Evolutionary conservation across 1,140 invertebrate genomes (phyloP), one percentile per base, ranked within the genome.

Genomic region (Eueides isabella): DNA sequence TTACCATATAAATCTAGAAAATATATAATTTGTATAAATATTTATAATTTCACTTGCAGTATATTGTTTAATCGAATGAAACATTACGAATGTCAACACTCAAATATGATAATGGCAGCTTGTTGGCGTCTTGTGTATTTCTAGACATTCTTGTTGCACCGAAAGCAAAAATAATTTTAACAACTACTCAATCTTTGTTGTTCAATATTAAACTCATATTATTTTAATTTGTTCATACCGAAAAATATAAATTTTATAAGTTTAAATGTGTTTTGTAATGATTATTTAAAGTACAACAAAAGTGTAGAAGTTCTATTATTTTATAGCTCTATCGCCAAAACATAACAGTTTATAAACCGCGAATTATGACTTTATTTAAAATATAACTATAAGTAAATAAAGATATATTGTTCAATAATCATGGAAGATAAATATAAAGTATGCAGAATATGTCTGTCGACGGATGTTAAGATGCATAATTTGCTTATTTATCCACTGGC

Each of bases 71-170:
- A 55, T 67, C n/a, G n/a, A 67, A 67, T 19, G 23, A 29, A 71
- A 44, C 35, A 38, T 71, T 65, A 61, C 41, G 31, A 67, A 30
- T 71, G 68, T 76, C 73, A 75, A 67, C 66, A 78, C 29, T 71
- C 19, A 26, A 55, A 55, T 26, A 55, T 55, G 48, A 78, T 70
- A 75, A 78, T 78, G 77, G 77, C 70, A 65, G 69, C 41, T 75
- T 62, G 82, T 35, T 85, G 79, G 87, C 88, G 87, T 91, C 85
- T 88, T 88, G 82, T 83, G 79, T 84, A 87, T 66, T 84, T 83
- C 67, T 88, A 89, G 88, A 90, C 88, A 86, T 85, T 86, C 86
- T 89, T 80, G 28, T 61, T 73, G 30, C 65, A 79, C 82, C 78
- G 83, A 80, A 72, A 67, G 30, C 38, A 73, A 31, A 73, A 74